Percentiles rank a stretch among this genome's conserved stretches.
Conservation (phyloP, 2,888 invertebrate species). For the Agapostemon virescens region DNA sequence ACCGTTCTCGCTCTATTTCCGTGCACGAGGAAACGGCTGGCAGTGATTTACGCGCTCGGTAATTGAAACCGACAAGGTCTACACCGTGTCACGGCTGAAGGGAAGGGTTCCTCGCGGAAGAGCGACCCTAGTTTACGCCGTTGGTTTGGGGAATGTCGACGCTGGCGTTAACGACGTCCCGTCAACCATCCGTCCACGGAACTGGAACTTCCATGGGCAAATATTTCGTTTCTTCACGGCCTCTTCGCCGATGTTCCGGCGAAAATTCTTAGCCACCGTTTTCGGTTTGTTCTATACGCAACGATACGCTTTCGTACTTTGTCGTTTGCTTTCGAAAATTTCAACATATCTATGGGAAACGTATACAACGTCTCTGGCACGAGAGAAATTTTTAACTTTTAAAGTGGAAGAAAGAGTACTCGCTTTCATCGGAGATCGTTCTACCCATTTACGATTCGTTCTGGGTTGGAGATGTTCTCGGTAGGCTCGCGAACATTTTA, state of each 20-base stretch:
- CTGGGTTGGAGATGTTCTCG: no score
- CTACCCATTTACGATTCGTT: no score
- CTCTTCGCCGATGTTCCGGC: background rate
- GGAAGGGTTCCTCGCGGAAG: slow-evolving; percentile 45
- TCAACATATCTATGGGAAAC: no score
- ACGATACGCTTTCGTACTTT: no score
- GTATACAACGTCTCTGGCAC: no score
- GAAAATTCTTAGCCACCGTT: background rate
- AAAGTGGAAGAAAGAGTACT: no score
- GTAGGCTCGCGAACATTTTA: background rate
- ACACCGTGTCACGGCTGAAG: slow-evolving; percentile 27
- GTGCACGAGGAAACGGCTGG: slow-evolving; percentile 17
- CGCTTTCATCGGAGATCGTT: no score
- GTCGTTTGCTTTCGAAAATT: no score
- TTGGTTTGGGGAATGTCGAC: slow-evolving; percentile 45
- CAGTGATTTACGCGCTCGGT: slow-evolving; percentile 56
- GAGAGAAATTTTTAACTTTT: no score
- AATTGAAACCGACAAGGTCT: slow-evolving; percentile 66
- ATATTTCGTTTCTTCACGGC: slow-evolving; percentile 27
- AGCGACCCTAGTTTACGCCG: slow-evolving; percentile 16
- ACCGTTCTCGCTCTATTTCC: slow-evolving; percentile 58
- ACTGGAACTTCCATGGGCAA: slow-evolving; percentile 21
- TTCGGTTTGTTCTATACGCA: no score
- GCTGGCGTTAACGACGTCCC: slow-evolving; percentile 46
- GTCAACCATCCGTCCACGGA: slow-evolving; percentile 11